Base-by-base conservation (phyloP, 23 tunicate species). In the Oikopleura albicans region DNA sequence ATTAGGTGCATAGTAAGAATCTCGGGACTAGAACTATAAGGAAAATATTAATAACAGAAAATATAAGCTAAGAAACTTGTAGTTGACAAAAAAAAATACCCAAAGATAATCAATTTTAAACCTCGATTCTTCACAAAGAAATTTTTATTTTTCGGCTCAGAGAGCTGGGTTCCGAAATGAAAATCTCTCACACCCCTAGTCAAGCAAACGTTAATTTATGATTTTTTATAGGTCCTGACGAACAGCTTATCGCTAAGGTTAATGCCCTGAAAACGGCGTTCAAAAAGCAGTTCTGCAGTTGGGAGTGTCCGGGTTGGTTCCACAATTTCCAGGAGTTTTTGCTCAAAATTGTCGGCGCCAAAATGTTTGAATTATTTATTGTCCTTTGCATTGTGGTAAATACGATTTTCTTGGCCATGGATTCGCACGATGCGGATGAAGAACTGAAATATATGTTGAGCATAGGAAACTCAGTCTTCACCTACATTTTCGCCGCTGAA, bases 321-420 rank as follows among this genome's bases (percentile, higher is more conserved):
- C 4, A 38, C 4, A 40, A 39, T 4, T 87, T 92, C 71, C 97
- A 92, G 49, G 39, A 41, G 12, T 40, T 39, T 16, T 29, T 41
- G 28, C 39, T 87, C 0, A 39, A 89, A 88, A 63, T 92, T 1
- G 84, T 89, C n/a, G 8, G 83, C 0, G 87, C 85, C 41, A 89
- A 87, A 76, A n/a, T 87, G 12, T 92, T 92, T 83, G 97, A 89
- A 39, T 66, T 57, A 1, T 49, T 92, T 40, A 86, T 92, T 75
- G 86, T 89, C n/a, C 41, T 89, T 22, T 85, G 93, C 41, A 92
- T 92, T 39, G 1, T 92, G 0, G 75, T 86, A 0, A 92, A 92
- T 88, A 92, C 97, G 0, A 66, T 90, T 0, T 92, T 89, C 83
- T 86, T 92, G 38, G 93, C 97, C 4, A 83, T 89, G 0, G 93